Evolutionary conservation across 1,140 invertebrate genomes (phyloP).

Genomic region (Tachypleus tridentatus): DNA sequence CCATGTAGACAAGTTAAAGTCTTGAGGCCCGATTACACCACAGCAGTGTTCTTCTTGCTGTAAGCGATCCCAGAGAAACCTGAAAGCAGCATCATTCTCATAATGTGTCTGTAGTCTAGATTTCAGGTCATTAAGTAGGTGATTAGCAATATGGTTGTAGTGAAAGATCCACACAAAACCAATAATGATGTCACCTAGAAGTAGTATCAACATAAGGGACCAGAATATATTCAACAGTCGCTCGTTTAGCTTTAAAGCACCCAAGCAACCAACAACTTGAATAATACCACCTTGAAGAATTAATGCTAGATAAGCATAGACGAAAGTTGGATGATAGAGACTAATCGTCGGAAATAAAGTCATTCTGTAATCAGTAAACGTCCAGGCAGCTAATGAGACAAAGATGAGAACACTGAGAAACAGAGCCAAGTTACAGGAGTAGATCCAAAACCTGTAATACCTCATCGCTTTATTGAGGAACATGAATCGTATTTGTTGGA

Average conservation of each 20-base stretch:
- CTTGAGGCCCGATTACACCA: conserved; percentile 54
- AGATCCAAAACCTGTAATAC: conserved; percentile 86
- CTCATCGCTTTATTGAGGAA: conserved; percentile 30
- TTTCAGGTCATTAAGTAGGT: conserved; percentile 52
- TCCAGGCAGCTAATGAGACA: conserved; percentile 55
- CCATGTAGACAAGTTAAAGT: conserved; percentile 40
- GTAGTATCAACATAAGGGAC: conserved; percentile 60
- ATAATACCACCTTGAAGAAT: conserved; percentile 48
- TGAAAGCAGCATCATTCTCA: conserved; percentile 46
- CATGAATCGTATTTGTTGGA: conserved; percentile 20
- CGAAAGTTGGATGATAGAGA: conserved; percentile 61
- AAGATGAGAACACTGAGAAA: conserved; percentile 67
- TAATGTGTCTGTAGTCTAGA: conserved; percentile 48
- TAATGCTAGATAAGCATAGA: conserved; percentile 70
- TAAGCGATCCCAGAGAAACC: conserved; percentile 63
- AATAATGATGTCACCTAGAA: conserved; percentile 68
- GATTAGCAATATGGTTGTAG: conserved; percentile 57
- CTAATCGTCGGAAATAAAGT: conserved; percentile 46
- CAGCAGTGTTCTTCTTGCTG: conserved; percentile 64
- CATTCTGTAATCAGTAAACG: conserved; percentile 44
- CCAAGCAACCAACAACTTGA: conserved; percentile 62
- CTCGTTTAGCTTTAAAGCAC: conserved; percentile 61
- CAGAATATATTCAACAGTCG: conserved; percentile 69
- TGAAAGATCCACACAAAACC: conserved; percentile 76
- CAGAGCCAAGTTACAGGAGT: conserved; percentile 76